Evolutionary conservation across 2,113 vertebrate species (phyloP).

Genomic region (Marcusenius ussheri): DNA sequence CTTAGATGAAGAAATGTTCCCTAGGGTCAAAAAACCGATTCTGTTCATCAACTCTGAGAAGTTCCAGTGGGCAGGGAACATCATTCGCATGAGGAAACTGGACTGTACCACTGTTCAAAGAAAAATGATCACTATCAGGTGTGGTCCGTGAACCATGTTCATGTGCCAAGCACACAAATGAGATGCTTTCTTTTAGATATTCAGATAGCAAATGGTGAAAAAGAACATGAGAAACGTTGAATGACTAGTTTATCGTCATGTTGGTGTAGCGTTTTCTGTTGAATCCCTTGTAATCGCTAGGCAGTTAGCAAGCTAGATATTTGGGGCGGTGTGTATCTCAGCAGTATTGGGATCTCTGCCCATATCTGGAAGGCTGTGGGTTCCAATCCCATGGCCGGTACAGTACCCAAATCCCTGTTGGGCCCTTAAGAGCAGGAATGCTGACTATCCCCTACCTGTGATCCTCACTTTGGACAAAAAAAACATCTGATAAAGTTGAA

Average conservation of each 20-base stretch:
- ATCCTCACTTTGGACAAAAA: neutral
- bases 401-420: neutral
- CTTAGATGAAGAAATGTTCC: slow-evolving; percentile 67
- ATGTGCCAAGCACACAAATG: neutral
- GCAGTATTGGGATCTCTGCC: neutral
- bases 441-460: neutral
- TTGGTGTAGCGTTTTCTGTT: neutral
- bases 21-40: slow-evolving; percentile 74
- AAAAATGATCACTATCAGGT: slow-evolving; percentile 93
- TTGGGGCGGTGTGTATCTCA: neutral
- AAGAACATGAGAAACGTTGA: neutral
- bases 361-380: neutral
- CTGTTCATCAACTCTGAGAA: slow-evolving; percentile 91
- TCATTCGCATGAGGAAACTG: slow-evolving; percentile 72
- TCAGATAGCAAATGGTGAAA: neutral
- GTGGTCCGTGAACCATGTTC: neutral
- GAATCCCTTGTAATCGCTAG: neutral
- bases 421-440: neutral
- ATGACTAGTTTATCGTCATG: neutral
- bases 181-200: neutral
- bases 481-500: neutral
- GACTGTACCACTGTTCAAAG: slow-evolving; percentile 61
- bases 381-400: neutral
- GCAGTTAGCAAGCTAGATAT: neutral
- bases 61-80: slow-evolving; percentile 80